Base-by-base conservation (phyloP, 2,888 invertebrate genomes). In the Cryptocephalus primarius region DNA sequence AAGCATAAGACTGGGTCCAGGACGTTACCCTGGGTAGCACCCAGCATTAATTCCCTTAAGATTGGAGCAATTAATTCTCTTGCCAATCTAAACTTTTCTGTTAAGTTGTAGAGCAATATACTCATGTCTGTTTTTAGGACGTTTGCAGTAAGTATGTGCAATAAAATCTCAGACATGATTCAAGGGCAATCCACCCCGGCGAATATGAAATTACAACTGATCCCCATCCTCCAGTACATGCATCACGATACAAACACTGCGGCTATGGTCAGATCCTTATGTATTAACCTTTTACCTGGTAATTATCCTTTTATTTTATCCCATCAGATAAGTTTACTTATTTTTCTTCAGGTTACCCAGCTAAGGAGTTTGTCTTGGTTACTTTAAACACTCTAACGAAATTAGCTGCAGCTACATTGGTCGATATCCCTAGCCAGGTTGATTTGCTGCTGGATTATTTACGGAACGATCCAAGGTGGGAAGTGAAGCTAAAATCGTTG, bases 141-240 rank as follows among this genome's bases (percentile, higher is more conserved):
- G n/a, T 96, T 96, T 78, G 93, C 95, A 1, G 85, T 90, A 14
- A 90, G 90, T 48, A 92, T 96, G 84, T 94, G 93, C 65, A 89
- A 89, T 55, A 94, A 94, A 69, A 83, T 97, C 45, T 88, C 92
- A 0, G 88, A 91, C 56, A 95, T 95, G 93, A 92, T 96, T 55
- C 86, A 89, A 63, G 88, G 91, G 38, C 81, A 93, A 59, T 87
- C 90, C 45, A 93, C 94, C 0, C 92, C 94, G 0, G 87, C 92
- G 4, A 88, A 91, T 47, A 85, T 93, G 74, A 90, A 96, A 67
- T 74, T 94, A 22, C 85, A 89, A 60, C 76, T 96, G 8, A 90
- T 96, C 46, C 86, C 92, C 1, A 89, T 95, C 40, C 73, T 96
- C 46, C 84, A 91, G 55, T 88, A 94, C 61, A 95, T 95, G 81